These are phyloP conservation scores for Spea multiplicata DNA, from an alignment of 2,113 vertebrate species.

Conservation along the genomic window DNA sequence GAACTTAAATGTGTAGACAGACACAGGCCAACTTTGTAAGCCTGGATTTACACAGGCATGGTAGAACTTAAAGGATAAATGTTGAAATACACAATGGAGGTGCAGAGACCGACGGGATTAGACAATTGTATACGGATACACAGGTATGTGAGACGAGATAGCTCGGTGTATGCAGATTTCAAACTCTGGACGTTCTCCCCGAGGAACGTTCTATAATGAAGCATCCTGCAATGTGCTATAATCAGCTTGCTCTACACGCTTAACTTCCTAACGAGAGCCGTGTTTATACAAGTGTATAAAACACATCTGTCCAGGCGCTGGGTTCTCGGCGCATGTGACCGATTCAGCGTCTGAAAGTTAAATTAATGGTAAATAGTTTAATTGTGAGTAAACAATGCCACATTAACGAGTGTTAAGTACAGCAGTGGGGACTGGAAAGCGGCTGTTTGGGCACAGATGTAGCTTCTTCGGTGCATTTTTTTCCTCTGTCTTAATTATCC, in stretches of 20 bases:
- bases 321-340: slow-evolving; percentile 62
- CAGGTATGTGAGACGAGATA: slow-evolving; percentile 35
- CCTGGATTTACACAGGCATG: too few relatives aligned
- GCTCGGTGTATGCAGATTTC: slow-evolving; percentile 59
- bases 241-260: slow-evolving; percentile 66
- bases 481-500: slow-evolving; percentile 48
- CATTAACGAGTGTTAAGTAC: slow-evolving; percentile 69
- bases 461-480: slow-evolving; percentile 53
- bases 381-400: slow-evolving; percentile 75
- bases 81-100: not conserved
- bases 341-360: slow-evolving; percentile 63
- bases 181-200: slow-evolving; percentile 57
- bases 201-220: slow-evolving; percentile 63
- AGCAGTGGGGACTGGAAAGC: slow-evolving; percentile 57
- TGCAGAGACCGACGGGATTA: not conserved
- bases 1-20: too few relatives aligned
- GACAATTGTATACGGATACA: not conserved
- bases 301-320: slow-evolving; percentile 65
- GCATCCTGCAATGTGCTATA: slow-evolving; percentile 64
- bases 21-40: too few relatives aligned
- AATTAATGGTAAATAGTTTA: slow-evolving; percentile 72
- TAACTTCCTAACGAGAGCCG: slow-evolving; percentile 61
- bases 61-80: too few relatives aligned
- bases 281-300: slow-evolving; percentile 67
- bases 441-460: slow-evolving; percentile 64